Conservation (phyloP, 2,888 invertebrate genomes). For the Patella depressa region DNA sequence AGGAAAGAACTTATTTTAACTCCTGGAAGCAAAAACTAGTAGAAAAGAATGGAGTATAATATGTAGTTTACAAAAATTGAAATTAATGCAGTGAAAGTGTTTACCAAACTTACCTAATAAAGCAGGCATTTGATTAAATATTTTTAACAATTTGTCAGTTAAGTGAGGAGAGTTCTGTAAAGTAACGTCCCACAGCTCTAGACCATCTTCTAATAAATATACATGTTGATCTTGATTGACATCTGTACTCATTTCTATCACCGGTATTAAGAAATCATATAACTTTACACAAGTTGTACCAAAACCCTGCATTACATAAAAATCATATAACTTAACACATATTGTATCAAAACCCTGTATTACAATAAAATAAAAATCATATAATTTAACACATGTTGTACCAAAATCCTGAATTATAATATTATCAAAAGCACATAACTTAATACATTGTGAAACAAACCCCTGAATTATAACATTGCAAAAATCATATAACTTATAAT, state of each 20-base stretch:
- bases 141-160: slow-evolving; percentile 75
- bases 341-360: slow-evolving; percentile 64
- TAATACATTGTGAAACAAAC: too few species aligned
- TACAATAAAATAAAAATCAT: too few species aligned
- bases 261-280: slow-evolving; percentile 76
- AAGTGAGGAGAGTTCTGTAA: slow-evolving; percentile 81
- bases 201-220: slow-evolving; percentile 91
- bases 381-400: too few species aligned
- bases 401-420: too few species aligned
- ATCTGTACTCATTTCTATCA: slow-evolving; percentile 84
- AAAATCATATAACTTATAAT: too few species aligned
- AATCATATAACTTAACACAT: slow-evolving; percentile 67
- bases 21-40: too few species aligned
- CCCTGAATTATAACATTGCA: too few species aligned
- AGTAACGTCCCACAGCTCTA: slow-evolving; percentile 90
- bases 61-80: too few species aligned
- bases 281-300: slow-evolving; percentile 60
- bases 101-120: slow-evolving; percentile 55
- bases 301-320: slow-evolving; percentile 58
- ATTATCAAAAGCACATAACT: too few species aligned
- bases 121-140: slow-evolving; percentile 72
- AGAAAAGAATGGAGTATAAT: too few species aligned
- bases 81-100: too few species aligned
- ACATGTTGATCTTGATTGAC: slow-evolving; percentile 84
- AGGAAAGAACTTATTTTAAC: background rate